Base-by-base conservation (phyloP, 2,888 invertebrate genomes). In the Cantharis nigra region DNA sequence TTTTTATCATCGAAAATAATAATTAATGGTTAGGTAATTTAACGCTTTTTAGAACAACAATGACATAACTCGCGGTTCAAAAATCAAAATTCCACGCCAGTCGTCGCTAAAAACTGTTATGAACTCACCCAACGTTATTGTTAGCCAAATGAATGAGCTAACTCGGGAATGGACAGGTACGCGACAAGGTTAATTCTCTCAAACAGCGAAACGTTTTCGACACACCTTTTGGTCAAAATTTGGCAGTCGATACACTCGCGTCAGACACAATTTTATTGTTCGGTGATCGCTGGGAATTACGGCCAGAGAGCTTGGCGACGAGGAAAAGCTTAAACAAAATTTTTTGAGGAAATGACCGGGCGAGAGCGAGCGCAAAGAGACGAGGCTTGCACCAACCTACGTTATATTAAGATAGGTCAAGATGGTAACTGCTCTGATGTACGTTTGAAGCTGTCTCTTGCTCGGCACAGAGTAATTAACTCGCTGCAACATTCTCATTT, bases 21-120 rank as follows among this genome's bases (percentile, higher is more conserved):
- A 16, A 67, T 67, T 23, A 18, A 67, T 67, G 20, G 20, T 67
- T 16, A n/a, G 65, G 26, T 20, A 20, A 67, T 67, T 67, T 67
- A 67, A 67, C 65, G 18, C 18, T 74, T 74, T 74, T 75, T 75
- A 75, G 71, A 75, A 72, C 33, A 75, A 49, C 49, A 49, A 63
- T 78, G 78, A 78, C 72, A 78, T 78, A 78, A 78, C 75, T 2
- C 28, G 70, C 73, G 64, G 79, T 79, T 79, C 74, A 77, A 76
- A 79, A 79, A 79, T 79, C 79, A 79, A 79, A 76, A 79, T 79
- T 79, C 79, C 72, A 71, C 73, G 79, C 74, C 33, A 72, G 79
- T 77, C 71, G 74, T 63, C 20, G 72, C 74, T 78, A 76, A 76
- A 78, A 73, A 70, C 67, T 74, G 71, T 72, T 72, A 77, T 79